Conservation (phyloP, 2,113 vertebrate genomes). For the Alexandromys fortis region DNA sequence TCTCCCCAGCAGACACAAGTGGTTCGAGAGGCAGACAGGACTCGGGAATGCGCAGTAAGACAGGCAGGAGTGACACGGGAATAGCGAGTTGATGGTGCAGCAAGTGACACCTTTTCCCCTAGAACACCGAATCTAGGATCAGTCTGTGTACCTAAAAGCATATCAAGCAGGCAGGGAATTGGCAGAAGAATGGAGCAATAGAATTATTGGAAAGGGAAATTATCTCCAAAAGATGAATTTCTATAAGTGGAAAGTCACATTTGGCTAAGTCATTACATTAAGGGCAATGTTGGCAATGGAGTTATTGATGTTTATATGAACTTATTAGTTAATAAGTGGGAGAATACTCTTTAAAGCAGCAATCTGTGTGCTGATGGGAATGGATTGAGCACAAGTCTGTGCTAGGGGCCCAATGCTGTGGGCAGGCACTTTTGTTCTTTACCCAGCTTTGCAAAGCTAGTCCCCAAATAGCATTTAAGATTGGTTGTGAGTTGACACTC, state of each 20-base stretch:
- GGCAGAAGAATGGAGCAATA: conserved; percentile 22
- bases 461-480: background rate
- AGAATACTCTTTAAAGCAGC: background rate
- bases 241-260: conserved; percentile 6
- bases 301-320: background rate
- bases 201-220: conserved; percentile 33
- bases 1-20: conserved; percentile 51
- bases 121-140: conserved; percentile 60
- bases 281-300: conserved; percentile 50
- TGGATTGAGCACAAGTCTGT: background rate
- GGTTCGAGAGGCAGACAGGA: conserved; percentile 63
- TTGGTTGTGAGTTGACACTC: background rate
- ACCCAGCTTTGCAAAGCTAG: no score
- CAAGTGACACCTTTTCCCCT: conserved; percentile 65
- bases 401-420: background rate
- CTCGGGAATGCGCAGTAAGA: conserved; percentile 64
- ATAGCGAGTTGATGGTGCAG: conserved; percentile 69
- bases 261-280: background rate
- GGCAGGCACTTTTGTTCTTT: background rate
- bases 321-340: conserved; percentile 11
- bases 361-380: conserved; percentile 18
- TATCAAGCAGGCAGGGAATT: conserved; percentile 53
- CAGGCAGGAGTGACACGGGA: conserved; percentile 67
- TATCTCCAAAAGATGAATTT: conserved; percentile 58
- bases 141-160: conserved; percentile 48